These are phyloP conservation scores for Lophura swinhoii DNA, from an alignment of 2,797 vertebrate species.

Conservation along the genomic window DNA sequence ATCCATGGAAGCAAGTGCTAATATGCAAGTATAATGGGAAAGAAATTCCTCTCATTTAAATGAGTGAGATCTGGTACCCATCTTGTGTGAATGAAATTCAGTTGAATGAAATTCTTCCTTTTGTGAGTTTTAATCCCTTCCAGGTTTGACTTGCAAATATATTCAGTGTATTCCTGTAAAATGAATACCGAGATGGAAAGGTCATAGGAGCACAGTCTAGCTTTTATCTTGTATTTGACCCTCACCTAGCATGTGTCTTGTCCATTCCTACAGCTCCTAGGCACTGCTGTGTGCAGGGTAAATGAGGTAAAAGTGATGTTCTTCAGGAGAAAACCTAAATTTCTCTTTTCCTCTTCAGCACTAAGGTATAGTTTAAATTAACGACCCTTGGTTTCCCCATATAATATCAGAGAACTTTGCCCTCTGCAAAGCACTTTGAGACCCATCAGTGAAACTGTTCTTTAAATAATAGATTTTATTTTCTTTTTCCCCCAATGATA, in stretches of 20 bases:
- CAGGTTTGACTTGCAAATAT: slow-evolving; percentile 32
- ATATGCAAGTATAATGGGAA: slow-evolving; percentile 58
- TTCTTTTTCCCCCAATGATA: background rate
- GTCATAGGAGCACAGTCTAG: background rate
- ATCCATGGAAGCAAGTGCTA: background rate
- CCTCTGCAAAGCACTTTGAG: background rate
- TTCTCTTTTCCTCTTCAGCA: background rate
- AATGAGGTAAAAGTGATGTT: background rate
- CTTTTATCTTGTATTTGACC: slow-evolving; percentile 3
- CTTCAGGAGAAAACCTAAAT: background rate
- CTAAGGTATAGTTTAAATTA: background rate
- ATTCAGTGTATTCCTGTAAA: background rate
- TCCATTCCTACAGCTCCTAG: background rate
- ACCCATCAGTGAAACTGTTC: background rate
- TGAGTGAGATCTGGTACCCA: slow-evolving; percentile 35
- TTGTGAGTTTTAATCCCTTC: slow-evolving; percentile 26
- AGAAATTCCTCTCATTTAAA: slow-evolving; percentile 57
- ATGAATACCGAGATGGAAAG: background rate
- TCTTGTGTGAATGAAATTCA: slow-evolving; percentile 48
- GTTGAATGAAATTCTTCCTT: slow-evolving; percentile 18
- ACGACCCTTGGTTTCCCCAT: background rate
- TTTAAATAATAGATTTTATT: background rate
- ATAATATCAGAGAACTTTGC: background rate
- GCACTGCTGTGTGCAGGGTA: background rate
- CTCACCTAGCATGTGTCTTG: background rate